Evolutionary conservation across 1,140 invertebrate species (phyloP).

Genomic region (Meloidogyne chitwoodi): DNA sequence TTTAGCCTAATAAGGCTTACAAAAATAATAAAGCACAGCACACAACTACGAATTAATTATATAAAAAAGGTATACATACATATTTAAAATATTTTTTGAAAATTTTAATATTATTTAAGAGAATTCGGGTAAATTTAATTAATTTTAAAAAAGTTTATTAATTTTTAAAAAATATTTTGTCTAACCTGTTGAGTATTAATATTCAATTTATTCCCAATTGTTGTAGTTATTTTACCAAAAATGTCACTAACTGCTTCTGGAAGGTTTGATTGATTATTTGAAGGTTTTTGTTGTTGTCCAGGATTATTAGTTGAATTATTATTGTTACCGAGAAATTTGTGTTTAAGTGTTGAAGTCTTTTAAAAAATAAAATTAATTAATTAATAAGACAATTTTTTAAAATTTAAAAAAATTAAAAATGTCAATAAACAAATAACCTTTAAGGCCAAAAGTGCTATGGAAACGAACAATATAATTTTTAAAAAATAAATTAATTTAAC

Average conservation of each 20-base stretch:
- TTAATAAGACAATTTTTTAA: no score
- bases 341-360: not conserved
- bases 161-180: not conserved
- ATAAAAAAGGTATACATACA: no score
- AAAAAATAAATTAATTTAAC: no score
- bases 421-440: no score
- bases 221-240: not conserved
- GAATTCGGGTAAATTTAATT: no score
- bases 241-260: not conserved
- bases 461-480: not conserved
- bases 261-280: not conserved
- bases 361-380: not conserved
- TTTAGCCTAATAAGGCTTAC: no score
- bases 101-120: no score
- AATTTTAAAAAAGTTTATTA: no score
- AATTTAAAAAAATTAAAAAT: no score
- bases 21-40: no score
- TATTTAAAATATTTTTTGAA: no score
- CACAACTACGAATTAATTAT: no score
- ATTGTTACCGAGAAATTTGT: not conserved
- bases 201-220: not conserved
- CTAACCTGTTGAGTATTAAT: not conserved
- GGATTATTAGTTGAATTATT: not conserved
- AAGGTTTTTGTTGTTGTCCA: not conserved
- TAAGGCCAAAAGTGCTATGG: not conserved